Conservation (phyloP, 2,113 vertebrate genomes). For the Rhineura floridana region DNA sequence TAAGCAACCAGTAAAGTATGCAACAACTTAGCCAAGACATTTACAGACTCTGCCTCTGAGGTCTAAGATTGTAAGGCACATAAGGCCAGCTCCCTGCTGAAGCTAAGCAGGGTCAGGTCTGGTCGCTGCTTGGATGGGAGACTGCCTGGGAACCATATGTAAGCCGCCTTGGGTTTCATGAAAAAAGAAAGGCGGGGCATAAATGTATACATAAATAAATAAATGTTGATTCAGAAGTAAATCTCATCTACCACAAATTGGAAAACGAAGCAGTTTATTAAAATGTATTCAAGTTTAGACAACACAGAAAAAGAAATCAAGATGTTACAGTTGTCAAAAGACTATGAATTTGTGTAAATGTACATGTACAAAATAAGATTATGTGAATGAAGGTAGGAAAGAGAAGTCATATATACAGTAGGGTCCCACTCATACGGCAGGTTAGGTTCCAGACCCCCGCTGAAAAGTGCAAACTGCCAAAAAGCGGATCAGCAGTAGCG, state of each 20-base stretch:
- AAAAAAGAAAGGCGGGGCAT: too few relatives aligned
- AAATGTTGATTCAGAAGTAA: slow-evolving; percentile 16
- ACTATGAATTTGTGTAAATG: not conserved
- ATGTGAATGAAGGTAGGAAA: not conserved
- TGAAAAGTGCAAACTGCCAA: too few relatives aligned
- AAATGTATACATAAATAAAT: too few relatives aligned
- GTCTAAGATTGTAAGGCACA: slow-evolving; percentile 6
- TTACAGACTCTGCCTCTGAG: not conserved
- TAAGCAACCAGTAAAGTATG: slow-evolving; percentile 13
- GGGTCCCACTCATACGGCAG: too few relatives aligned
- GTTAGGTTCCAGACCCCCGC: too few relatives aligned
- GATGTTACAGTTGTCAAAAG: not conserved
- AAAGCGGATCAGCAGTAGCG: too few relatives aligned
- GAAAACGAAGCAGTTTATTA: not conserved
- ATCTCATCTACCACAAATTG: not conserved
- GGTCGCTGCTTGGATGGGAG: too few relatives aligned
- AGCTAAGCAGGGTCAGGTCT: not conserved
- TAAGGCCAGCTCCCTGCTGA: too few relatives aligned
- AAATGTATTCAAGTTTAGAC: not conserved
- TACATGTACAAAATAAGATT: not conserved
- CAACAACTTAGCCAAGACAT: not conserved
- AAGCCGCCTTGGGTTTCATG: too few relatives aligned
- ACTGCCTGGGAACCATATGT: too few relatives aligned
- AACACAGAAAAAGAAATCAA: not conserved
- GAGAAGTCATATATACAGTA: not conserved